Evolutionary conservation across 2,113 vertebrate genomes (phyloP).

Genomic region (Typhlomys cinereus): DNA sequence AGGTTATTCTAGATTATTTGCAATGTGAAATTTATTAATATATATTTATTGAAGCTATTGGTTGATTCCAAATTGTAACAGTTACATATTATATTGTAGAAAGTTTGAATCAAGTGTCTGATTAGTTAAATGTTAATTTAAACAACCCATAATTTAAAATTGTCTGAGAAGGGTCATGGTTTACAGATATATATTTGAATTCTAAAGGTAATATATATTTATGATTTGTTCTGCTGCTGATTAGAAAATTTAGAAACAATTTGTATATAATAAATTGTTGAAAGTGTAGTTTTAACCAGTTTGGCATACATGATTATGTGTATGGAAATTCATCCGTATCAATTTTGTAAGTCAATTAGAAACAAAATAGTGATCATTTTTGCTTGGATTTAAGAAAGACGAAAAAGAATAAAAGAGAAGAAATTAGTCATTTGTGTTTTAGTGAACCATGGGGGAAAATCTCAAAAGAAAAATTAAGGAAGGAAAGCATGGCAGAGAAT

Average conservation of each 20-base stretch:
- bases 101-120: neutral
- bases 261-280: neutral
- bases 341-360: neutral
- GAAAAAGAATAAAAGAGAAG: neutral
- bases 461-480: neutral
- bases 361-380: neutral
- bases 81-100: neutral
- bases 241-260: neutral
- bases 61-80: neutral
- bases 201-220: neutral
- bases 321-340: neutral
- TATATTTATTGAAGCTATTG: neutral
- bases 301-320: no score
- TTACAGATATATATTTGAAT: neutral
- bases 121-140: neutral
- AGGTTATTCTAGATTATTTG: neutral
- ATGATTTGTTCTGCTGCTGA: neutral
- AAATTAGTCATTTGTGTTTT: neutral
- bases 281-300: neutral
- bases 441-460: neutral
- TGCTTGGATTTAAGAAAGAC: neutral
- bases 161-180: neutral
- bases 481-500: neutral
- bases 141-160: neutral
- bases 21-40: neutral